Percentiles rank a stretch among this genome's conserved stretches.
phyloP scores from a whole-genome alignment of 2,888 invertebrate genomes.

The Argyresthia albistria region DNA sequence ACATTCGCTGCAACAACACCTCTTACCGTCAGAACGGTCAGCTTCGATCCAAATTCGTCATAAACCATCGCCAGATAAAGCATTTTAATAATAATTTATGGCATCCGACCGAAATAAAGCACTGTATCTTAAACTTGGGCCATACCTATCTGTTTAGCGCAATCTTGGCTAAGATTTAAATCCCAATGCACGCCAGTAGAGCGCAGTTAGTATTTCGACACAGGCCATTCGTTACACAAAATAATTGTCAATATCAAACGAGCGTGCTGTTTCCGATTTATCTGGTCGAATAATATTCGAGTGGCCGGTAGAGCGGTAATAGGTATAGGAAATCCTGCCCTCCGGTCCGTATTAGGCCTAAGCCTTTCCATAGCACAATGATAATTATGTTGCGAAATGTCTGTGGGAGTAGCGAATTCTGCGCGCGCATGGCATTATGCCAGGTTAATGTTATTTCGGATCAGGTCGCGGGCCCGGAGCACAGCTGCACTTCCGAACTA shows the following conservation, averaged over 20 bases:
- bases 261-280: slow-evolving; percentile 42
- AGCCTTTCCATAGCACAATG: slow-evolving; percentile 52
- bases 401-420: slow-evolving; percentile 25
- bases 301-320: slow-evolving; percentile 13
- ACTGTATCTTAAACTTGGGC: slow-evolving; percentile 19
- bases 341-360: slow-evolving; percentile 27
- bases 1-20: slow-evolving; percentile 6
- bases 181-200: slow-evolving; percentile 28
- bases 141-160: slow-evolving; percentile 27
- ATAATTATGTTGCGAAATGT: slow-evolving; percentile 52
- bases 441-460: slow-evolving; percentile 4
- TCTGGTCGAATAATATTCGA: slow-evolving; percentile 26
- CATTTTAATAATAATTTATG: slow-evolving; percentile 19
- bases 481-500: slow-evolving; percentile 17
- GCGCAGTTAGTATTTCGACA: slow-evolving; percentile 30
- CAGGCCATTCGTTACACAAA: slow-evolving; percentile 38
- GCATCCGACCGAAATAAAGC: slow-evolving; percentile 17
- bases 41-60: slow-evolving; percentile 20
- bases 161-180: slow-evolving; percentile 37
- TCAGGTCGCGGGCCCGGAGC: neutral
- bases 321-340: slow-evolving; percentile 42
- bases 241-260: slow-evolving; percentile 49
- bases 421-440: slow-evolving; percentile 7
- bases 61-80: slow-evolving; percentile 15
- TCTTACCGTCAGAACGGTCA: slow-evolving; percentile 12